Conservation (phyloP, 2,888 invertebrate genomes). For the Xestia rhomboidea region DNA sequence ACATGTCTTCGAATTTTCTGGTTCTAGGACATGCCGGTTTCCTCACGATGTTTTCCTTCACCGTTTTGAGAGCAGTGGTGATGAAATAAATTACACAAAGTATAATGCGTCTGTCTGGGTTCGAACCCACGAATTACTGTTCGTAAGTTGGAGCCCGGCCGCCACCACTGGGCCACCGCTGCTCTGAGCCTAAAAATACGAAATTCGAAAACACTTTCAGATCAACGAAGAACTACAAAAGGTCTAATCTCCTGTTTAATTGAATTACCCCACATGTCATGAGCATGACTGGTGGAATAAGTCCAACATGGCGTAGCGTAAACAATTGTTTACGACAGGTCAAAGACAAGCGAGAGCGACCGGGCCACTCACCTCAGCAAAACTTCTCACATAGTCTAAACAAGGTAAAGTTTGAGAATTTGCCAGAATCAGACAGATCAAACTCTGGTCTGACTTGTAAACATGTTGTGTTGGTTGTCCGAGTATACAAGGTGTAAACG, state of each 20-base stretch:
- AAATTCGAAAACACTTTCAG: not conserved
- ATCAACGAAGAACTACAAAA: constrained; percentile 1
- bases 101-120: too few species aligned
- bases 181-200: too few species aligned
- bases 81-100: too few species aligned
- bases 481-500: too few species aligned
- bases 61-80: too few species aligned
- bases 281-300: constrained; percentile 15
- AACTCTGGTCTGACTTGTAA: constrained; percentile 3
- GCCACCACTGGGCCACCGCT: too few species aligned
- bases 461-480: not conserved
- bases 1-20: too few species aligned
- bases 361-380: constrained; percentile 2
- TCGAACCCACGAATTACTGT: too few species aligned
- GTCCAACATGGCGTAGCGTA: not conserved
- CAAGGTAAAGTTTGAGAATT: constrained; percentile 30
- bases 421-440: constrained; percentile 15
- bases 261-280: not conserved
- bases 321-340: constrained; percentile 42
- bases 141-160: too few species aligned
- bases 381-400: constrained; percentile 16
- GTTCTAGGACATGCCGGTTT: too few species aligned
- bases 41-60: too few species aligned
- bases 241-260: constrained; percentile 16
- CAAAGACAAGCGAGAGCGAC: constrained; percentile 4